Evolutionary conservation across 2,113 vertebrate genomes (phyloP).

Genomic region (Laterallus jamaicensis): DNA sequence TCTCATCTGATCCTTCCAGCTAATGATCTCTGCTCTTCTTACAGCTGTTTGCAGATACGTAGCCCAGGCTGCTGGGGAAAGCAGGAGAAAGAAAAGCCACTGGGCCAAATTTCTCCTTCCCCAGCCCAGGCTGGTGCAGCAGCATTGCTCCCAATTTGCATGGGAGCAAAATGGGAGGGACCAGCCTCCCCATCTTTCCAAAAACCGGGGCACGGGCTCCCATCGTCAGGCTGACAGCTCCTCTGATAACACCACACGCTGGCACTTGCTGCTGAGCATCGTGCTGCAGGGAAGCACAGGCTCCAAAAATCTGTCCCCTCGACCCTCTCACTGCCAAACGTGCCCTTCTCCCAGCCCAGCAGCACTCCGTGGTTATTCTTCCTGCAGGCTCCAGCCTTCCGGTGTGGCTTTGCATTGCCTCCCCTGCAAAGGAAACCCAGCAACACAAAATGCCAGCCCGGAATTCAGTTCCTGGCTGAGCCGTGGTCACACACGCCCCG

Average conservation of each 20-base stretch:
- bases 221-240: not conserved
- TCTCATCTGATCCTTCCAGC: slow-evolving; percentile 58
- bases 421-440: not conserved
- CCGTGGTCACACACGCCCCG: not conserved
- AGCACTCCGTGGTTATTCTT: not conserved
- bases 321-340: not conserved
- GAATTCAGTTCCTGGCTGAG: not conserved
- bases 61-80: not conserved
- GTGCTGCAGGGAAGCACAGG: not conserved
- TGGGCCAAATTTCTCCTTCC: not conserved
- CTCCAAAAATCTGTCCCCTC: not conserved
- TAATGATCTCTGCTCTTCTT: slow-evolving; percentile 49
- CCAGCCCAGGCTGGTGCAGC: not conserved
- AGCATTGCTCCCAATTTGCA: rapidly evolving
- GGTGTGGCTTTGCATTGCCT: not conserved
- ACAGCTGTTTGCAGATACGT: not conserved
- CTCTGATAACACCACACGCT: rapidly evolving
- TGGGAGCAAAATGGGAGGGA: not conserved
- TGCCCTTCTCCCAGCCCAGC: not conserved
- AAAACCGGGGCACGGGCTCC: not conserved
- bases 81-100: not conserved
- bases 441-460: not conserved
- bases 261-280: not conserved
- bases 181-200: not conserved
- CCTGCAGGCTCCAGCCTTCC: not conserved